phyloP scores from a whole-genome alignment of 2,797 vertebrate species.

The Muscicapa comitata region DNA sequence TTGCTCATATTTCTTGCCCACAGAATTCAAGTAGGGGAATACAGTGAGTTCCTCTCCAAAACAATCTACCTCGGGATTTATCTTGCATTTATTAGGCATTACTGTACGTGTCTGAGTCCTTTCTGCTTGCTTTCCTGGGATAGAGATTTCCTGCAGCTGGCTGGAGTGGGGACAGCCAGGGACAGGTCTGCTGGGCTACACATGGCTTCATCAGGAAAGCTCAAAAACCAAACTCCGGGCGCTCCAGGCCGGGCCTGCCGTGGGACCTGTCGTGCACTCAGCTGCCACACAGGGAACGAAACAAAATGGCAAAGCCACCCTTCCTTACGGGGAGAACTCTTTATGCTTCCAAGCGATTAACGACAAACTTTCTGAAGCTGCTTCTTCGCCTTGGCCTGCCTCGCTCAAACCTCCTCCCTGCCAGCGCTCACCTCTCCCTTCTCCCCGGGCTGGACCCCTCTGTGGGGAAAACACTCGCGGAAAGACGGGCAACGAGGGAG shows the following conservation, averaged over 20 bases:
- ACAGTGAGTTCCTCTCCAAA: neutral
- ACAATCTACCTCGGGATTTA: neutral
- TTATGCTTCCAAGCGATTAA: accelerated
- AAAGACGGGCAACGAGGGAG: accelerated
- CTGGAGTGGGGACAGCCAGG: neutral
- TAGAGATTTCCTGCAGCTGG: neutral
- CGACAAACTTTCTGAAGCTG: neutral
- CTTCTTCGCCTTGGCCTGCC: neutral
- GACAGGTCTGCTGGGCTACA: neutral
- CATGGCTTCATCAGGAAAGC: neutral
- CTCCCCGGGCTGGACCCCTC: neutral
- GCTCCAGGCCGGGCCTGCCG: neutral
- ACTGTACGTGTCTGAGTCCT: accelerated
- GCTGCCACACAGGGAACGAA: neutral
- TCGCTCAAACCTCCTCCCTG: neutral
- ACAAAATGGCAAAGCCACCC: neutral
- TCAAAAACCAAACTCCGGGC: neutral
- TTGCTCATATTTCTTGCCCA: neutral
- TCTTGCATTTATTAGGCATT: neutral
- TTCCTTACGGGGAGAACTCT: accelerated
- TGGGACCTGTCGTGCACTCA: neutral
- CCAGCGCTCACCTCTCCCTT: neutral
- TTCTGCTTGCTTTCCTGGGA: neutral
- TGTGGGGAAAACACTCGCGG: neutral
- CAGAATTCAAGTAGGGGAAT: neutral